Base-by-base conservation (phyloP, 2,888 invertebrate species). In the Acholoe squamosa region DNA sequence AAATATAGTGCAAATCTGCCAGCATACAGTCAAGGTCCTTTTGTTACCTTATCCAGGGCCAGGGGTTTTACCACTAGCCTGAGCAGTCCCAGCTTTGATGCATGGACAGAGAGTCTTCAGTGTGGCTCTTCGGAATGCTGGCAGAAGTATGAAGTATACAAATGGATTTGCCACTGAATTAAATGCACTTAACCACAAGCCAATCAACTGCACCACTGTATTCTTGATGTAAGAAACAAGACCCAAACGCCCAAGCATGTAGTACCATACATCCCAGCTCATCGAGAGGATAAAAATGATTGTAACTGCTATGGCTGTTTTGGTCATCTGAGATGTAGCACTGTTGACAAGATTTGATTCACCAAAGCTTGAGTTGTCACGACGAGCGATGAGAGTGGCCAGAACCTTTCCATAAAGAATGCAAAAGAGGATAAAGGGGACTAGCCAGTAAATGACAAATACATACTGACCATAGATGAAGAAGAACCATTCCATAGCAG, bases 91-190 rank as follows among this genome's bases (percentile, higher is more conserved):
- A 43, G 33, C 0, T 31, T 80, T 80, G 33, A 80, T 1, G 22
- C 80, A 80, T 33, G 80, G 80, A 14, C 33, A n/a, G 16, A 80
- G 43, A 22, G 80, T 80, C 5, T 33, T 80, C 16, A 80, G 19
- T 25, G 80, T 80, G 34, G 80, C 33, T 34, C 33, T 80, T 16
- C 89, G 77, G 80, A 77, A 89, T n/a, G 89, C 76, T 12, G 89
- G 80, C 52, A 89, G 71, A 14, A 76, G 54, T 7, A 89, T 31
- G 19, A 89, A 71, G 80, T 89, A 89, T n/a, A 89, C 89, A 54
- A 89, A 89, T n/a, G 89, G 89, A 52, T 89, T 89, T 51, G 89
- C 77, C 51, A 76, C 76, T 0, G 77, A 89, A 77, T 89, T 89
- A 54, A 89, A 51, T 0, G 80, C 52, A 0, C 76, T 76, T 52